Percentiles rank a stretch among this genome's conserved stretches.
phyloP scores from a whole-genome alignment of 2,888 invertebrate species.

The Agrotis clavis region DNA sequence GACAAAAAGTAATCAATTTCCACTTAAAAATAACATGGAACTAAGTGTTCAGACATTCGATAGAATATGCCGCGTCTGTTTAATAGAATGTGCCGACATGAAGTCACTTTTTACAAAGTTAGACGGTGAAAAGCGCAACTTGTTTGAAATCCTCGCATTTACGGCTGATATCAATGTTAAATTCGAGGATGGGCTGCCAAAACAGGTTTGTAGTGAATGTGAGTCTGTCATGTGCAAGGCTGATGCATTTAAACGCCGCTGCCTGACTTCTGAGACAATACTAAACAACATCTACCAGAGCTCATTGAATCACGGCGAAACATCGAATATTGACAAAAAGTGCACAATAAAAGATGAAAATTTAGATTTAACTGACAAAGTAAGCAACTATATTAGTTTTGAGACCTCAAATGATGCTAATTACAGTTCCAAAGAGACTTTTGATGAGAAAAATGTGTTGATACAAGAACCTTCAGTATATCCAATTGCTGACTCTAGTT shows the following conservation, averaged over 20 bases:
- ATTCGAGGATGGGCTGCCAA: constrained; percentile 76
- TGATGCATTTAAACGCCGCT: constrained; percentile 82
- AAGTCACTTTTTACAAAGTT: constrained; percentile 76
- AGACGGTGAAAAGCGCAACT: constrained; percentile 71
- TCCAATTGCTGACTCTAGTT: constrained; percentile 9
- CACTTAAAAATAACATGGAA: constrained; percentile 65
- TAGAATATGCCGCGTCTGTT: constrained; percentile 81
- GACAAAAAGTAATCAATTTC: constrained; percentile 24
- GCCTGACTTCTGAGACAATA: constrained; percentile 77
- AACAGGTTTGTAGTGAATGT: constrained; percentile 83
- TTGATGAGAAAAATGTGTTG: constrained; percentile 49
- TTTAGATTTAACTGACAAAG: constrained; percentile 26
- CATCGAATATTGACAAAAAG: constrained; percentile 28
- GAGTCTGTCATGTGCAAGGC: constrained; percentile 76
- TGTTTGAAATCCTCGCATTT: constrained; percentile 77
- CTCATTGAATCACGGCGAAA: constrained; percentile 9
- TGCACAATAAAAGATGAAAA: constrained; percentile 56
- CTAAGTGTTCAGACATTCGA: constrained; percentile 66
- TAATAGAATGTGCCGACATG: constrained; percentile 73
- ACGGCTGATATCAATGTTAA: constrained; percentile 77
- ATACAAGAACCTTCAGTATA: constrained; percentile 18
- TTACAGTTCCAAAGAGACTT: constrained; percentile 15
- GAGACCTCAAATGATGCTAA: constrained; percentile 23
- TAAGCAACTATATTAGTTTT: constrained; percentile 26
- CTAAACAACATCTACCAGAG: constrained; percentile 72